Base-by-base conservation (phyloP, 53 echinoderm and acorn worm species). In the Astropecten irregularis region DNA sequence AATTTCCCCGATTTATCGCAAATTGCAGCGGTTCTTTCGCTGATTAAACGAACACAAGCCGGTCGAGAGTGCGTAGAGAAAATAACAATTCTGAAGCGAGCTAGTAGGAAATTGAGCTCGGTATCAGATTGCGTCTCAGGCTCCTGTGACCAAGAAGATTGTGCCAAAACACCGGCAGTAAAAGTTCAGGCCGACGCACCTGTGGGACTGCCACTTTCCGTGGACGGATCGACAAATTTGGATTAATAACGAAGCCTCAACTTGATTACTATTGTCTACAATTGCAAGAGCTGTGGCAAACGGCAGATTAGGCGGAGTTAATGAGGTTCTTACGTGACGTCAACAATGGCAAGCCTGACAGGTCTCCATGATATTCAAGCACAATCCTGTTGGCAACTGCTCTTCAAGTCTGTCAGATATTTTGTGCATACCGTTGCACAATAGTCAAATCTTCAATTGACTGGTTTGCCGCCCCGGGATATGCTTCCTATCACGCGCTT, bases 241-340 rank as follows among this genome's bases (percentile, higher is more conserved):
- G 79, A 79, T 79, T 79, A 79, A 79, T 79, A 79, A 79, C 79
- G 62, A 61, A 79, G 79, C 46, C 62, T 39, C 79, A 79, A 79
- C 61, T 62, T 79, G 62, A 79, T 79, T 60, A 79, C 79, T 48
- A 79, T 79, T 79, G 79, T 79, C 79, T 79, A 79, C 61, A 46
- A 46, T 79, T 61, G 79, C 79, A 62, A 31, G 46, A 9, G 30
- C 62, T 30, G 79, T 79, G 60, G 79, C 31, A 25, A 30, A 28
- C 35, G n/a, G 60, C 7, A 79, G 79, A 79, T 79, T 79, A 79
- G 79, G 48, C 61, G 29, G 22, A 60, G 62, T 31, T 79, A 44
- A 79, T 60, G 79, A 79, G 79, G 62, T 47, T 62, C 29, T 16
- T 10, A 61, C 79, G 79, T 79, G 79, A 79, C 79, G 79, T 79